Base-by-base conservation (phyloP, 2,888 invertebrate genomes). In the Cactoblastis cactorum region DNA sequence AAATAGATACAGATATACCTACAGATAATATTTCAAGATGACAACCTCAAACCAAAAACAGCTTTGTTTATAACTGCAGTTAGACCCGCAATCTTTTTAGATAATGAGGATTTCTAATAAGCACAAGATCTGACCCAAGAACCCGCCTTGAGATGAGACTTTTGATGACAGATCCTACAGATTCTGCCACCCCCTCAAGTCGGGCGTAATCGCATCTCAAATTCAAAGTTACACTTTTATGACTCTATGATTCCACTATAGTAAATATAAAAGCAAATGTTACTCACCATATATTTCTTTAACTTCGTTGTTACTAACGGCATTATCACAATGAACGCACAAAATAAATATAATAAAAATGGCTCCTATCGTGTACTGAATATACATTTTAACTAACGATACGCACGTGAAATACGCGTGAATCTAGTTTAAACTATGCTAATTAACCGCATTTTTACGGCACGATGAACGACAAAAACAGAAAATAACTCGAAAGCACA, bases 341-440 rank as follows among this genome's bases (percentile, higher is more conserved):
- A 88, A 88, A 85, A 89, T 88, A 86, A 86, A 89, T 83, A 87
- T 78, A 83, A 84, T 80, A 85, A 90, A 90, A 89, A 90, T 90
- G 90, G 90, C 90, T 85, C 84, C 90, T 83, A 88, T 60, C 69
- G 80, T 80, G 79, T 75, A 83, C 65, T 73, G 80, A 82, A 83
- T 74, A 86, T 83, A 84, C 90, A 90, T 90, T 79, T 80, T 88
- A 70, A 62, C 69, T 65, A 71, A 74, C 71, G 71, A 69, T 69
- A 71, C 67, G 74, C 83, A 78, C 84, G 77, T 67, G 68, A 66
- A 56, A 67, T 68, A 70, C 80, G 74, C 77, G 78, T 74, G 69
- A 74, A 67, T 67, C 72, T 70, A 67, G 66, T 68, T 77, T 80
- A 86, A 74, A 80, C 67, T 74, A 63, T 78, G 77, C 74, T 77